Conservation (phyloP, 2,797 vertebrate genomes). For the Euthynnus affinis region DNA sequence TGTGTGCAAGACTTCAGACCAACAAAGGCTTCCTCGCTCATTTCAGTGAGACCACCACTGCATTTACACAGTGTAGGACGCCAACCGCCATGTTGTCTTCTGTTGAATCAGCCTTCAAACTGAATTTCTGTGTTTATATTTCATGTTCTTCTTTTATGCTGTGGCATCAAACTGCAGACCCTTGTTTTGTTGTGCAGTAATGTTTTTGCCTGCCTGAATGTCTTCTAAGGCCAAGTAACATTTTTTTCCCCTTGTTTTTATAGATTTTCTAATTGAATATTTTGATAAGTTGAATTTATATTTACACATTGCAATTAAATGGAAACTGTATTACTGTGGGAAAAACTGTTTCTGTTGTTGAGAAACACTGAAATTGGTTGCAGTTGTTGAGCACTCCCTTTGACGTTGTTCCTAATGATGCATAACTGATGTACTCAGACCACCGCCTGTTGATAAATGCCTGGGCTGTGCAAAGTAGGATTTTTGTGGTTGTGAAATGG, state of each 20-base stretch:
- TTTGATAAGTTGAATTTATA: background rate
- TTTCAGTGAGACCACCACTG: background rate
- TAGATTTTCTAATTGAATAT: background rate
- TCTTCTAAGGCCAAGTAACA: background rate
- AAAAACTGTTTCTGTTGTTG: no score
- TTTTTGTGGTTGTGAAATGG: background rate
- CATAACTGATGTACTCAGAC: background rate
- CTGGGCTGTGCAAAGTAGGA: background rate
- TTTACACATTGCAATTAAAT: background rate
- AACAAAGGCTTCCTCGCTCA: background rate
- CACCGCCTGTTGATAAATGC: slow-evolving; percentile 29
- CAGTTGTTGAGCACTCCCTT: no score
- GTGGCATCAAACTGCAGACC: slow-evolving; percentile 2
- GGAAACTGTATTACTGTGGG: no score
- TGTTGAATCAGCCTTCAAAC: background rate
- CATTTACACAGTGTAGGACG: background rate
- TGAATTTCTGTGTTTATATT: slow-evolving; percentile 18
- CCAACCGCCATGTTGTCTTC: background rate
- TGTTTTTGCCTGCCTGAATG: background rate
- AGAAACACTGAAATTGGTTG: no score
- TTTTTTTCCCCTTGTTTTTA: background rate
- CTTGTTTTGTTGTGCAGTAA: background rate
- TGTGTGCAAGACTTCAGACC: background rate
- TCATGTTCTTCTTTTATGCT: background rate
- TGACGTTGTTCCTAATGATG: no score